These are phyloP conservation scores for Tupiocoris notatus DNA, from an alignment of 2,888 invertebrate species.

Conservation along the genomic window DNA sequence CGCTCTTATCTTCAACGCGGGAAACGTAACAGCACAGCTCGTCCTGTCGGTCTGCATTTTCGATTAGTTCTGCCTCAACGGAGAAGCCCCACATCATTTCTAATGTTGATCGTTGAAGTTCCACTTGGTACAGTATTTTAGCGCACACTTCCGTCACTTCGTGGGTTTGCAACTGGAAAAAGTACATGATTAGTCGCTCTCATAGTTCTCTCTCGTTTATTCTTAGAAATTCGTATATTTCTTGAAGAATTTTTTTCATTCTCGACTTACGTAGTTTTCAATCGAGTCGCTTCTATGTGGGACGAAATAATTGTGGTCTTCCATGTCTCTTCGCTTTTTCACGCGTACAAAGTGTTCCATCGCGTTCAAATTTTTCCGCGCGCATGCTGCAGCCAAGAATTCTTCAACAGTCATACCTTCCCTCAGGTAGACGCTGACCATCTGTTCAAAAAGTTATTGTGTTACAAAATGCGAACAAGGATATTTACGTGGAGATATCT, in stretches of 20 bases:
- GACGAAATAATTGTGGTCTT: constrained; percentile 94
- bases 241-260: too few species aligned
- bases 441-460: constrained; percentile 53
- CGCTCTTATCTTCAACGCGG: constrained; percentile 91
- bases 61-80: constrained; percentile 94
- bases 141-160: constrained; percentile 95
- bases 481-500: too few species aligned
- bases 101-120: constrained; percentile 81
- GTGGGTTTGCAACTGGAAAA: constrained; percentile 79
- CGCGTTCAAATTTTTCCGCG: constrained; percentile 85
- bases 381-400: constrained; percentile 88
- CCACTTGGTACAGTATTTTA: constrained; percentile 95
- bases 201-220: too few species aligned
- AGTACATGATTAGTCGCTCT: constrained; percentile 40
- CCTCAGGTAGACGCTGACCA: constrained; percentile 79
- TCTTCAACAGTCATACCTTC: constrained; percentile 95
- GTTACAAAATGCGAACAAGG: not conserved
- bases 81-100: constrained; percentile 98
- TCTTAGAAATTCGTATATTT: too few species aligned
- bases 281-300: constrained; percentile 92
- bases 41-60: constrained; percentile 93
- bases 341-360: constrained; percentile 95
- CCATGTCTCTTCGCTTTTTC: constrained; percentile 90
- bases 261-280: constrained; percentile 77
- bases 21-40: constrained; percentile 96